These are phyloP conservation scores for Parazoanthus swiftii DNA, from an alignment of 92 coral and sea anemone genomes.

Conservation along the genomic window DNA sequence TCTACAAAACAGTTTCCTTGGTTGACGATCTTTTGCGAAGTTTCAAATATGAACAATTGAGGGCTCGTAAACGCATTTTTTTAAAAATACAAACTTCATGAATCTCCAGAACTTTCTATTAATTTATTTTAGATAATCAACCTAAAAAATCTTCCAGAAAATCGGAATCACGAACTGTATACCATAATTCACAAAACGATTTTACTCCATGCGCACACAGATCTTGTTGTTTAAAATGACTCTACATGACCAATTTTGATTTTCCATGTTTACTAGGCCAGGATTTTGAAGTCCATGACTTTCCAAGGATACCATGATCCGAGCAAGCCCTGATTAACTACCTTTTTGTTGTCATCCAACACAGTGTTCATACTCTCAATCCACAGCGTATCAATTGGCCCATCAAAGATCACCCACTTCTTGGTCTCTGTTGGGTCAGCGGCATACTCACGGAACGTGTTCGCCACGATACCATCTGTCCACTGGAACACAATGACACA, in stretches of 20 bases:
- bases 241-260: background rate
- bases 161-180: background rate
- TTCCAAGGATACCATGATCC: background rate
- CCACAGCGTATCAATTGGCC: slow-evolving; percentile 99
- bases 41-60: background rate
- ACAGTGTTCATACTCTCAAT: slow-evolving; percentile 99
- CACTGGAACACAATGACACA: slow-evolving; percentile 56
- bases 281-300: background rate
- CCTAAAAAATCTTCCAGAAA: background rate
- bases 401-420: slow-evolving; percentile 99
- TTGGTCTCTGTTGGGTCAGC: slow-evolving; percentile 94
- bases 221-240: background rate
- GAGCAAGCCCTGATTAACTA: background rate
- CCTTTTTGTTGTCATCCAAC: slow-evolving; percentile 98
- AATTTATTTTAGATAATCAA: background rate
- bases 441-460: slow-evolving; percentile 99
- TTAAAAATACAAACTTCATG: background rate
- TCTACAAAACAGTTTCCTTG: background rate
- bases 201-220: background rate
- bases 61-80: background rate
- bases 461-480: slow-evolving; percentile 99
- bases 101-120: background rate
- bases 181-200: background rate
- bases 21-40: background rate
- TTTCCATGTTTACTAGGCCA: background rate